Evolutionary conservation across 2,888 invertebrate species (phyloP).

Genomic region (Xanthia togata): DNA sequence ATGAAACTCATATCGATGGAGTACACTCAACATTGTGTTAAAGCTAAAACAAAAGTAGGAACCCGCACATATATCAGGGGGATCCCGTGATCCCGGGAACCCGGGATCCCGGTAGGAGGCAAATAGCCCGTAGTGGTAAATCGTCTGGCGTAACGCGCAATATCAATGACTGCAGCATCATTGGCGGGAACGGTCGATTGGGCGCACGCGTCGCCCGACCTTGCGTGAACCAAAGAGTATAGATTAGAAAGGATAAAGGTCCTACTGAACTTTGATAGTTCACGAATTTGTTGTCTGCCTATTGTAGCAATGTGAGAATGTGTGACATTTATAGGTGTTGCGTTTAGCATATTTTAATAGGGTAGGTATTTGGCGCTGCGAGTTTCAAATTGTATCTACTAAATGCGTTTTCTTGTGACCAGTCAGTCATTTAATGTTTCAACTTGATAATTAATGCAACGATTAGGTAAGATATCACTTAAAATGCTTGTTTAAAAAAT

Average conservation of each 20-base stretch:
- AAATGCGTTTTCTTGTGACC: not conserved
- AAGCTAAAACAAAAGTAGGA: conserved; percentile 75
- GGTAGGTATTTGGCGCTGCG: conserved; percentile 5
- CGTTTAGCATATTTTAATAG: conserved; percentile 43
- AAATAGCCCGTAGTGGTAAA: conserved; percentile 88
- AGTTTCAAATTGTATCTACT: not conserved
- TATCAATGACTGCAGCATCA: conserved; percentile 86
- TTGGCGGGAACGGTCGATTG: conserved; percentile 80
- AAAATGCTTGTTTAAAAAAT: not conserved
- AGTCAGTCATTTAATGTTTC: not conserved
- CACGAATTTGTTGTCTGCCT: conserved; percentile 47
- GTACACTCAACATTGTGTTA: conserved; percentile 62
- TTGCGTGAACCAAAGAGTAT: conserved; percentile 69
- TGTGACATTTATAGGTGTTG: conserved; percentile 52
- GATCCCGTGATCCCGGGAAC: conserved; percentile 74
- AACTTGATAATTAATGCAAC: not conserved
- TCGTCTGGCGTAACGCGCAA: conserved; percentile 85
- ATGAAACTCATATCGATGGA: conserved; percentile 70
- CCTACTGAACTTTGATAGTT: conserved; percentile 54
- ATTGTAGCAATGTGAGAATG: conserved; percentile 52
- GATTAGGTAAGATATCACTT: not conserved
- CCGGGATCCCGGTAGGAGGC: conserved; percentile 80
- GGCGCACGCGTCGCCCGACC: conserved; percentile 77
- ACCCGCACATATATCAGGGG: conserved; percentile 71
- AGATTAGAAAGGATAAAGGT: conserved; percentile 59